Conservation (phyloP, 2,113 vertebrate species). For the Sarotherodon lohbergeri region DNA sequence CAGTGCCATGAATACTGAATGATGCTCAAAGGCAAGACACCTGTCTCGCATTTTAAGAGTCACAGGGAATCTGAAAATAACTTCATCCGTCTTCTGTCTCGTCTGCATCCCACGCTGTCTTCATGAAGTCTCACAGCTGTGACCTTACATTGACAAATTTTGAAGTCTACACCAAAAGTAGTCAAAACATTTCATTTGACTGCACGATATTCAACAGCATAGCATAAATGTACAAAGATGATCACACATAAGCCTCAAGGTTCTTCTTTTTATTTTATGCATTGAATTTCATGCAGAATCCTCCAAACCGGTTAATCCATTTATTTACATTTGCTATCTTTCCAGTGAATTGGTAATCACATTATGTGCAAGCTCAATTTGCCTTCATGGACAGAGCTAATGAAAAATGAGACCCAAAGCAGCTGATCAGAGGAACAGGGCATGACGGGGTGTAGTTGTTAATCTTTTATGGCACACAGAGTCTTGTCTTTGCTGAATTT, state of each 20-base stretch:
- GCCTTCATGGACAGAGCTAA: neutral
- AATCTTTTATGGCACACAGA: constrained; percentile 3
- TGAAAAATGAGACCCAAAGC: neutral
- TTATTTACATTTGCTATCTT: constrained; percentile 15
- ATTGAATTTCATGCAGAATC: neutral
- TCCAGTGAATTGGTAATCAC: neutral
- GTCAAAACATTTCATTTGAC: neutral
- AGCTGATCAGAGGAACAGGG: neutral
- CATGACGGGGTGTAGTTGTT: neutral
- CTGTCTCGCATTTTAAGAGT: constrained; percentile 14
- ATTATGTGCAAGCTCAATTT: neutral
- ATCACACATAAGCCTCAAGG: neutral
- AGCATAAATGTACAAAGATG: neutral
- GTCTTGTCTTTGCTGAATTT: neutral
- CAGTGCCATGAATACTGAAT: constrained; percentile 49
- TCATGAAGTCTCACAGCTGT: neutral
- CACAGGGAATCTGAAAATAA: constrained; percentile 11
- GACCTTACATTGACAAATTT: neutral
- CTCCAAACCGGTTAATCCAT: neutral
- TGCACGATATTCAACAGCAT: neutral
- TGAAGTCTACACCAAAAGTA: neutral
- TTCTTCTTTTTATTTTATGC: neutral
- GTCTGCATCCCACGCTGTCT: neutral
- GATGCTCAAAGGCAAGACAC: constrained; percentile 38
- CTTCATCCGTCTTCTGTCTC: neutral